Conservation (phyloP, 2,797 vertebrate genomes). For the Poecilia velifera region DNA sequence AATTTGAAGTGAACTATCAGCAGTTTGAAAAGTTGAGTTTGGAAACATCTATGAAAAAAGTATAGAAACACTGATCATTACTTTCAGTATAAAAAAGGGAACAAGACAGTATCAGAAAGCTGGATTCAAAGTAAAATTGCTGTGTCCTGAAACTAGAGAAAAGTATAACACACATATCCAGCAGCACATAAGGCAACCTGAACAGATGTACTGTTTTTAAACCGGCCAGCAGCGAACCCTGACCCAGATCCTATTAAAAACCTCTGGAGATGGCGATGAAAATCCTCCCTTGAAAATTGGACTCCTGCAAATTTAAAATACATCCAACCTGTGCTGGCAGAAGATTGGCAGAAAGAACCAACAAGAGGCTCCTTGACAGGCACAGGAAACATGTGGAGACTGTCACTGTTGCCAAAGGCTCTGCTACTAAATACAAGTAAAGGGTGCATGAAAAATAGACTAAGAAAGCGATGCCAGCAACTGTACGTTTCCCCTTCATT, state of each 20-base stretch:
- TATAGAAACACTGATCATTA: neutral
- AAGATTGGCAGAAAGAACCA: neutral
- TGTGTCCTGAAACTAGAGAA: neutral
- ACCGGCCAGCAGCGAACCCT: neutral
- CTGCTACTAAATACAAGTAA: neutral
- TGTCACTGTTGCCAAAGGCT: neutral
- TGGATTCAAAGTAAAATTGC: neutral
- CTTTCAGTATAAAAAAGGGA: neutral
- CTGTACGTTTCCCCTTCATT: neutral
- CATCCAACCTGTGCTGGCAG: neutral
- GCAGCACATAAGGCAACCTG: neutral
- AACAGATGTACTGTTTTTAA: neutral
- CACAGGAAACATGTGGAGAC: neutral
- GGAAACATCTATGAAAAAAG: neutral
- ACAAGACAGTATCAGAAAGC: neutral
- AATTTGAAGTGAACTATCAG: neutral
- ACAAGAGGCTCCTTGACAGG: no score
- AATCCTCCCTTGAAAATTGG: neutral
- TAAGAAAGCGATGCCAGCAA: neutral
- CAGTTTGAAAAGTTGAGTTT: neutral
- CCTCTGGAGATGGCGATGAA: neutral
- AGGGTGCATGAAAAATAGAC: neutral
- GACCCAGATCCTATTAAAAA: neutral
- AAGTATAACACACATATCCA: neutral
- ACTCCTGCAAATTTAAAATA: slow-evolving; percentile 1